Base-by-base conservation (phyloP, 2,113 vertebrate genomes). In the Nothobranchius kuhntae region DNA sequence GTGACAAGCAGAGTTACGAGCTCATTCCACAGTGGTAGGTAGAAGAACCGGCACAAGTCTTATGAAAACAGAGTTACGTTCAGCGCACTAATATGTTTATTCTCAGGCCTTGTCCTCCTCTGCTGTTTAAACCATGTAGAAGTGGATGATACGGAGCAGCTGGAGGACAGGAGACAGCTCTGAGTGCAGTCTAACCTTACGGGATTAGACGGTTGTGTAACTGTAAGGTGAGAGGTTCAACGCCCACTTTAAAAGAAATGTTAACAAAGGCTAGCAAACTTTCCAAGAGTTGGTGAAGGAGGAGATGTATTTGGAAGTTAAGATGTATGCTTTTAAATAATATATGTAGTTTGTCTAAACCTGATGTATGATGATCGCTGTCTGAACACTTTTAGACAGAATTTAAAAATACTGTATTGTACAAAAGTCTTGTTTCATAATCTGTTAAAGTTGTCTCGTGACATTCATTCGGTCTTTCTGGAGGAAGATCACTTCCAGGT, bases 151-250 rank as follows among this genome's bases (percentile, higher is more conserved):
- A 40, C 36, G 13, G 59, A 71, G 42, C 68, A 84, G 68, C 73
- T 73, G 73, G 60, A 66, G 67, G 51, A 47, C 7, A 44, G 47
- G 21, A 77, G 17, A 58, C 30, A 67, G 54, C 30, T 65, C 35
- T 11, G 46, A 60, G 26, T 4, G 30, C 52, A 61, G 12, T 53
- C 57, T 17, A 61, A 68, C 38, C 68, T 44, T 0, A 0, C 21
- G 65, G 59, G 77, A 57, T 72, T 72, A 13, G 24, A 62, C 67
- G 46, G 38, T 55, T 83, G 70, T 50, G 11, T 61, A 76, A 73
- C 61, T 38, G 9, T 73, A 69, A 78, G 67, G 71, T 77, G 73
- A 75, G 12, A 45, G 21, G 59, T 65, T 73, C 57, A 50, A 80
- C 17, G 8, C 59, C 63, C n/a, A 60, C 60, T 48, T 1, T n/a